A percentile compares a stretch with the other conserved stretches of the same genome.
These are phyloP conservation scores for Cantharis nigra DNA, from an alignment of 2,888 invertebrate species.

Conservation along the genomic window DNA sequence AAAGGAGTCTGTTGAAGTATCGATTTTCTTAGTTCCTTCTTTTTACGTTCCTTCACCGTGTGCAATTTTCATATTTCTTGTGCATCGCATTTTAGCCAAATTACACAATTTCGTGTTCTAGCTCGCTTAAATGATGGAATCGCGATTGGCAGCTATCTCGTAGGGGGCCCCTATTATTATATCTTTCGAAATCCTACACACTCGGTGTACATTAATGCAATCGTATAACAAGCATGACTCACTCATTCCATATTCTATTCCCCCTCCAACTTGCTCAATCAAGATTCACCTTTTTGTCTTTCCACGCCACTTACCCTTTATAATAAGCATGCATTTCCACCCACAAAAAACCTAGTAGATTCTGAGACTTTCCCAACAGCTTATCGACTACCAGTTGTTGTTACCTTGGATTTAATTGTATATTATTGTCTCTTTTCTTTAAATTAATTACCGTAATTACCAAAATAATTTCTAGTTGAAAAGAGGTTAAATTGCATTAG, in stretches of 20 bases:
- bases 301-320: background rate
- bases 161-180: background rate
- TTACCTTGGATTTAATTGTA: background rate
- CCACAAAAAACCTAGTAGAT: background rate
- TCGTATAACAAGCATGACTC: background rate
- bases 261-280: background rate
- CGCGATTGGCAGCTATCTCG: background rate
- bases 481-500: background rate
- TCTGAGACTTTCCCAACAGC: background rate
- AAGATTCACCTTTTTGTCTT: conserved; percentile 3
- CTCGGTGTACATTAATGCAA: background rate
- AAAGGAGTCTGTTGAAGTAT: background rate
- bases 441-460: background rate
- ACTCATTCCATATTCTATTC: background rate
- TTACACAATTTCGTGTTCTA: background rate
- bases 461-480: background rate
- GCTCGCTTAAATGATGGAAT: background rate
- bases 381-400: background rate
- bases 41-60: background rate
- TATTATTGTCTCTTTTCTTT: background rate
- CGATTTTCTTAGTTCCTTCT: background rate
- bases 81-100: background rate
- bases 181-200: background rate
- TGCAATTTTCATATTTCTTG: background rate
- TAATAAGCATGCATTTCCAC: background rate